A percentile compares a stretch with the other conserved stretches of the same genome.
phyloP scores from a whole-genome alignment of 2,113 vertebrate genomes.

The Gallinago jamesoni region DNA sequence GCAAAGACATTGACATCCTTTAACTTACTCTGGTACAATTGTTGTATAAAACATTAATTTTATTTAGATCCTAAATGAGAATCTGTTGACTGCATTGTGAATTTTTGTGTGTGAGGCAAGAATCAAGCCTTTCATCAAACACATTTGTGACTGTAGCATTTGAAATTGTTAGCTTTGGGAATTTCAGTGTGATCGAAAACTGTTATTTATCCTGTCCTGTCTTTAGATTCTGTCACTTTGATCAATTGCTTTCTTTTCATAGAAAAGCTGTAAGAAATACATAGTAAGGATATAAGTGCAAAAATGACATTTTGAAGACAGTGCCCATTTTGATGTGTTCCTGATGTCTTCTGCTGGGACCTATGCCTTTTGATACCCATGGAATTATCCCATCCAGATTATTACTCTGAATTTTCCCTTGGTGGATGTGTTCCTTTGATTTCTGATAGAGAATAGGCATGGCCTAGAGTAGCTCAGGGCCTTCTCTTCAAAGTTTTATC shows the following conservation, averaged over 20 bases:
- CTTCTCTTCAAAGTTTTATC: background rate
- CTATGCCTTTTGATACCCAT: fast-evolving
- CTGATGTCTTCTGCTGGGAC: background rate
- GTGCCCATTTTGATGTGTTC: background rate
- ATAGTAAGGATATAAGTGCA: background rate
- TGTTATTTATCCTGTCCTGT: background rate
- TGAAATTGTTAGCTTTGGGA: background rate
- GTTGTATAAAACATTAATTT: background rate
- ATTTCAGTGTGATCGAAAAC: background rate
- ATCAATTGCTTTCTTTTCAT: background rate
- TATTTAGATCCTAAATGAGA: background rate
- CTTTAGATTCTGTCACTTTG: background rate
- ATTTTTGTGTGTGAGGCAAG: background rate
- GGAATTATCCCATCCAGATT: background rate
- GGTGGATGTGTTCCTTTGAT: background rate
- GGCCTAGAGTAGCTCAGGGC: background rate
- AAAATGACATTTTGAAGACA: background rate
- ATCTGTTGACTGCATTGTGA: background rate
- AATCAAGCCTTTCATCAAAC: background rate
- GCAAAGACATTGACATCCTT: background rate
- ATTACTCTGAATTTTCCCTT: background rate
- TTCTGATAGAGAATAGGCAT: background rate
- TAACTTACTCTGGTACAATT: background rate
- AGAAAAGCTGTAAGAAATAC: background rate
- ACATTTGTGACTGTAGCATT: background rate